Evolutionary conservation across 2,797 vertebrate species (phyloP).

Genomic region (Lagodon rhomboides): DNA sequence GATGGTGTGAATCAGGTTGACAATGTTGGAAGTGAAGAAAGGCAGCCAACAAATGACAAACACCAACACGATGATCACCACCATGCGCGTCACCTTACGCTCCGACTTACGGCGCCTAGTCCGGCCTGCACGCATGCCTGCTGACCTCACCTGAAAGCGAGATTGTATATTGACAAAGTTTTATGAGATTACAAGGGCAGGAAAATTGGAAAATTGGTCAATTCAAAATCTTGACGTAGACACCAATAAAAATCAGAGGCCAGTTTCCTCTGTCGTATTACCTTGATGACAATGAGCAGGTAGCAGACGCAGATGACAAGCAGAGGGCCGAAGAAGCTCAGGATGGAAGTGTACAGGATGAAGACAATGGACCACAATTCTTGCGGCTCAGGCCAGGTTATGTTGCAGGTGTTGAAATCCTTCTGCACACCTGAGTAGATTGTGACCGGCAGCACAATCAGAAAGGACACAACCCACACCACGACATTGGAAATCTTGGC

Average conservation of each 20-base stretch:
- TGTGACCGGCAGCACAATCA: slow-evolving; percentile 91
- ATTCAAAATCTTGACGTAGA: neutral
- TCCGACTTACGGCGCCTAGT: slow-evolving; percentile 89
- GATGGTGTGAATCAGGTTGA: slow-evolving; percentile 91
- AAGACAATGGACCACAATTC: slow-evolving; percentile 89
- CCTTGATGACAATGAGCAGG: slow-evolving; percentile 93
- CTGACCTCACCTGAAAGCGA: slow-evolving; percentile 86
- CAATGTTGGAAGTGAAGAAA: slow-evolving; percentile 92
- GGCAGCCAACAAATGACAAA: slow-evolving; percentile 96
- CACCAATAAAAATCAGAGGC: neutral
- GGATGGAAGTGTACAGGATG: slow-evolving; percentile 92
- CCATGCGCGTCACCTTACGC: slow-evolving; percentile 95
- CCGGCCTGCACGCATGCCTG: slow-evolving; percentile 86
- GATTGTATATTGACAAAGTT: slow-evolving; percentile 25
- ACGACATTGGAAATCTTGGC: slow-evolving; percentile 89
- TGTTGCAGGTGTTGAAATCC: slow-evolving; percentile 90
- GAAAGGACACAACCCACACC: slow-evolving; percentile 91
- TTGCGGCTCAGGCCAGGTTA: slow-evolving; percentile 92
- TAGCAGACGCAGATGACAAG: slow-evolving; percentile 95
- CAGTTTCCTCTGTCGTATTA: slow-evolving; percentile 62
- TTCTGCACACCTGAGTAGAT: slow-evolving; percentile 91
- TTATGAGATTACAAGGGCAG: slow-evolving; percentile 1
- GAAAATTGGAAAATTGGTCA: neutral
- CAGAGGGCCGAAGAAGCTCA: slow-evolving; percentile 94
- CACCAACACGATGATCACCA: slow-evolving; percentile 94